Percentiles rank a stretch among this genome's conserved stretches.
Evolutionary conservation across 2,888 invertebrate genomes (phyloP).

Genomic region (Lasioglossum leucozonium): DNA sequence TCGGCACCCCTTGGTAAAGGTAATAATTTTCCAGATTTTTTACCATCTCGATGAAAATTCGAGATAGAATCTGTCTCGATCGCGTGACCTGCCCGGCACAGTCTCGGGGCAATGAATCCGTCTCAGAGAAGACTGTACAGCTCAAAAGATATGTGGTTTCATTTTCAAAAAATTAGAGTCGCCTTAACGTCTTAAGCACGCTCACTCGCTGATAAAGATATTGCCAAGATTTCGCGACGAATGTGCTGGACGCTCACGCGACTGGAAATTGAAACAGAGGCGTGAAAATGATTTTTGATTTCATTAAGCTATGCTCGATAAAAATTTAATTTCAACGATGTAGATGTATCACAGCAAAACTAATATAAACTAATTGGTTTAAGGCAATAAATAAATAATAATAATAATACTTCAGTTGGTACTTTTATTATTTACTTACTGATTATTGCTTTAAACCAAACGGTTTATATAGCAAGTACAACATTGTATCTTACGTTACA

Average conservation of each 20-base stretch:
- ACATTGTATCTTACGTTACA: too few species aligned
- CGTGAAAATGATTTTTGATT: too few species aligned
- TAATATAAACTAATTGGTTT: too few species aligned
- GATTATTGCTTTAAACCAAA: too few species aligned
- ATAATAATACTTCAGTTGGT: too few species aligned
- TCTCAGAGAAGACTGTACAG: neutral
- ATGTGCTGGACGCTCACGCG: neutral
- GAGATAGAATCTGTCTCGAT: neutral
- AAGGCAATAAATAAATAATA: too few species aligned
- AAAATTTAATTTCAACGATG: too few species aligned
- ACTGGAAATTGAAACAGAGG: too few species aligned
- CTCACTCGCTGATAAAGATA: neutral
- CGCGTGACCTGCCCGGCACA: neutral
- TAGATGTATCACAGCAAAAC: too few species aligned
- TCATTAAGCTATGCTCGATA: too few species aligned
- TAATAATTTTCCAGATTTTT: neutral
- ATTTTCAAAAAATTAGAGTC: neutral
- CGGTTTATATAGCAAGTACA: too few species aligned
- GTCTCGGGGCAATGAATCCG: neutral
- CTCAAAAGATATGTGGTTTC: neutral
- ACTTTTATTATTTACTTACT: too few species aligned
- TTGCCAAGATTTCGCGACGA: neutral
- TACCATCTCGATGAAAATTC: neutral
- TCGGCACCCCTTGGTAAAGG: neutral
- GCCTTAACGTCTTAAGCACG: neutral